Base-by-base conservation (phyloP, 2,113 vertebrate species). In the Echinops telfairi region DNA sequence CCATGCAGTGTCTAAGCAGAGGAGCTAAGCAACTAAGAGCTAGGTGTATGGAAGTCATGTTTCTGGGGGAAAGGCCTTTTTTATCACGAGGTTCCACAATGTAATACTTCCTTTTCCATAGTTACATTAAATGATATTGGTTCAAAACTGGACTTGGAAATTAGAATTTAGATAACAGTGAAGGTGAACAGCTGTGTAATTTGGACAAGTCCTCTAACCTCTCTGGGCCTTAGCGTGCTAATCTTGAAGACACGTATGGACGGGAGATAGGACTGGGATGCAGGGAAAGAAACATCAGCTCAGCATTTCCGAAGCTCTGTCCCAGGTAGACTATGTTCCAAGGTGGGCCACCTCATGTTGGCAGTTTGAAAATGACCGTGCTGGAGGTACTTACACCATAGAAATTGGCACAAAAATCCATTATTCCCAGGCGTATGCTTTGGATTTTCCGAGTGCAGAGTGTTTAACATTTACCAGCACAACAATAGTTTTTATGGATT, bases 171-270 rank as follows among this genome's bases (percentile, higher is more conserved):
- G 23, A 47, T 76, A 38, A 5, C n/a, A 62, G 8, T 36, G 25
- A 88, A 71, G 16, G 57, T 80, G 71, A 77, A 38, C 29, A 77
- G 36, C 33, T 82, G 10, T 90, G 2, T 93, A 57, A 93, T 89
- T 58, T 73, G 71, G 16, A 76, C 19, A 87, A 84, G 23, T 87
- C 47, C 75, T 23, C 68, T 60, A 80, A 81, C 36, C 6, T 70
- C 40, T 87, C 29, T 47, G 53, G 86, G 58, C 31, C 60, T 85
- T 53, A 33, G 19, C 53, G 57, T 94, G 53, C 73, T 92, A 29
- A 29, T 83, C 60, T 78, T 89, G 60, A 82, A 89, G 81, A 66
- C 33, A 6, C 12, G 25, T 68, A 64, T 22, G 7, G 68, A 27
- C 23, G 40, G 77, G 38, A 81, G 57, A 83, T 70, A 81, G 27